Evolutionary conservation across 2,113 vertebrate species (phyloP).

Genomic region (Machaerirhynchus nigripectus): DNA sequence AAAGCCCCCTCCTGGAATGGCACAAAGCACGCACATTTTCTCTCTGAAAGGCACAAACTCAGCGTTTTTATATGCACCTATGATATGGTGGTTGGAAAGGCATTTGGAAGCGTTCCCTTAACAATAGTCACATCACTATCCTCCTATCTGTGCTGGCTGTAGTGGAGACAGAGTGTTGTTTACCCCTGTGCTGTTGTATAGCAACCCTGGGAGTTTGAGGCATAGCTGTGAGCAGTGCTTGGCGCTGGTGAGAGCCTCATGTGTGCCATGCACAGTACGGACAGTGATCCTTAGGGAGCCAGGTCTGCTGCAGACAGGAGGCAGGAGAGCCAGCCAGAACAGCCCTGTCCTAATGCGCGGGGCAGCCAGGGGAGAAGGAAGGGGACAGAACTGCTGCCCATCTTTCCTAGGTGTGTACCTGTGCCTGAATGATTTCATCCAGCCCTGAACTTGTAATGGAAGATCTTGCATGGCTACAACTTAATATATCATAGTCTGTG

Average conservation of each 20-base stretch:
- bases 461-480: conserved; percentile 8
- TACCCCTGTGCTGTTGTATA: not conserved
- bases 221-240: fast-evolving
- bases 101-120: not conserved
- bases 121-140: not conserved
- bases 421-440: not conserved
- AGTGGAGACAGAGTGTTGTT: not conserved
- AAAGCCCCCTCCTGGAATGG: not conserved
- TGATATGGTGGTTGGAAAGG: not conserved
- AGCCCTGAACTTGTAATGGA: conserved; percentile 8
- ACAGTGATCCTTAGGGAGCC: fast-evolving
- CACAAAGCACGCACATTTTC: fast-evolving
- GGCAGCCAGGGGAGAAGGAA: not conserved
- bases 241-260: fast-evolving
- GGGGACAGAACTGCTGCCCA: not conserved
- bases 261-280: fast-evolving
- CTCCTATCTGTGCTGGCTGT: not conserved
- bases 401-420: not conserved
- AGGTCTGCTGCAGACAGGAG: not conserved
- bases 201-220: not conserved
- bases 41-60: not conserved
- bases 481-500: not conserved
- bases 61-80: not conserved
- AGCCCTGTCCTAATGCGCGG: fast-evolving
- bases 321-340: not conserved